Evolutionary conservation across 2,113 vertebrate species (phyloP).

Genomic region (Notothenia coriiceps): DNA sequence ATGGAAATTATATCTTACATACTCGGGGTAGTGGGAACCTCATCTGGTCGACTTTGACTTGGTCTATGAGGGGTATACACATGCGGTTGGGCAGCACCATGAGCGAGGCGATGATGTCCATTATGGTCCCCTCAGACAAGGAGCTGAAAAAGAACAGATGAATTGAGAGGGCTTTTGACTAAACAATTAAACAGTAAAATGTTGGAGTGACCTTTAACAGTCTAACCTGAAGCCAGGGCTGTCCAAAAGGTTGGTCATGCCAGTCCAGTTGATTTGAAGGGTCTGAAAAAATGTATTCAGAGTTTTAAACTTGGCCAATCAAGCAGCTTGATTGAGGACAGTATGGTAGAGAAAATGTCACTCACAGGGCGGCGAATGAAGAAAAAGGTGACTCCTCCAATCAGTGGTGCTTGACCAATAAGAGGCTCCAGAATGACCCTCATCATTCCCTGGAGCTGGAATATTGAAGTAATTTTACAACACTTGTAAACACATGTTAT

Average conservation of each 20-base stretch:
- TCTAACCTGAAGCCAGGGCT: slow-evolving; percentile 90
- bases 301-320: neutral
- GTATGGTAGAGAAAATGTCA: slow-evolving; percentile 10
- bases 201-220: neutral
- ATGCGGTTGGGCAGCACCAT: slow-evolving; percentile 96
- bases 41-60: slow-evolving; percentile 90
- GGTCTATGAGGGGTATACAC: slow-evolving; percentile 93
- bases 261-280: slow-evolving; percentile 94
- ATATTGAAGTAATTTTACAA: neutral
- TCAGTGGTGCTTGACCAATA: slow-evolving; percentile 88
- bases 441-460: slow-evolving; percentile 91
- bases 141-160: slow-evolving; percentile 78
- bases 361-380: slow-evolving; percentile 96
- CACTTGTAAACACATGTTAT: neutral
- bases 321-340: neutral
- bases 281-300: slow-evolving; percentile 60
- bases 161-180: slow-evolving; percentile 8
- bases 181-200: neutral
- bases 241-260: slow-evolving; percentile 93
- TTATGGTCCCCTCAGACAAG: slow-evolving; percentile 89
- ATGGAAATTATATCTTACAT: slow-evolving; percentile 68
- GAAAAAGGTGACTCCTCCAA: slow-evolving; percentile 95
- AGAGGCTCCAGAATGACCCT: slow-evolving; percentile 93
- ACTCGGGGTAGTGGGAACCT: slow-evolving; percentile 93
- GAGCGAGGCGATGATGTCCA: slow-evolving; percentile 90